Evolutionary conservation across 2,113 vertebrate genomes (phyloP).

Genomic region (Xiphorhynchus elegans): DNA sequence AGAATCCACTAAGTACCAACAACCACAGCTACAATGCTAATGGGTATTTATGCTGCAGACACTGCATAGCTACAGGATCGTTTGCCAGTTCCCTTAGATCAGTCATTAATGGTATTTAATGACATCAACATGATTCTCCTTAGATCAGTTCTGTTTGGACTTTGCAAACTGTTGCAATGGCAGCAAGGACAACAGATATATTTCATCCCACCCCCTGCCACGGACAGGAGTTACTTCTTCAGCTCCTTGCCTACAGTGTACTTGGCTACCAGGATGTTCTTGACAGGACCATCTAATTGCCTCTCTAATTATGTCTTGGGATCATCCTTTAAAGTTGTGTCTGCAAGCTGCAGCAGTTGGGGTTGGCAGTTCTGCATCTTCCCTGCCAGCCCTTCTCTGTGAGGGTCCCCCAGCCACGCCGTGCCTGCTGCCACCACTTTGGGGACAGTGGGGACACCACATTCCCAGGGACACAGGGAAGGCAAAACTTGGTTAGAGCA

Average conservation of each 20-base stretch:
- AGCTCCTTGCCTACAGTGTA: background rate
- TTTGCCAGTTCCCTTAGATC: constrained; percentile 60
- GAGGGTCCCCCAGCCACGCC: background rate
- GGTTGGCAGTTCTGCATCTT: background rate
- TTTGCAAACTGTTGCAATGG: background rate
- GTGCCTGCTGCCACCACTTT: background rate
- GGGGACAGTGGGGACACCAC: background rate
- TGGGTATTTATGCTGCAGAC: constrained; percentile 70
- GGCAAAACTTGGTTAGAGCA: background rate
- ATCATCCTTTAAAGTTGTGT: background rate
- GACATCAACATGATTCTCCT: background rate
- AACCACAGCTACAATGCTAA: constrained; percentile 21
- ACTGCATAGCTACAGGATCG: constrained; percentile 44
- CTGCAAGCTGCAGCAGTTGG: background rate
- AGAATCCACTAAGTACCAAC: constrained; percentile 4
- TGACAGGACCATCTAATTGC: background rate
- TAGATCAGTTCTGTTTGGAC: background rate
- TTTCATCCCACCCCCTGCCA: background rate
- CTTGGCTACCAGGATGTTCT: background rate
- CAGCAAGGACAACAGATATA: background rate
- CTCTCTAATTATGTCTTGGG: background rate
- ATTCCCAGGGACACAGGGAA: background rate
- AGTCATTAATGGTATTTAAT: constrained; percentile 70
- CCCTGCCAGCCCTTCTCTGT: background rate
- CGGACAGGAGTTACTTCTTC: background rate